Evolutionary conservation across 2,888 invertebrate genomes (phyloP).

Genomic region (Drosophila algonquin): DNA sequence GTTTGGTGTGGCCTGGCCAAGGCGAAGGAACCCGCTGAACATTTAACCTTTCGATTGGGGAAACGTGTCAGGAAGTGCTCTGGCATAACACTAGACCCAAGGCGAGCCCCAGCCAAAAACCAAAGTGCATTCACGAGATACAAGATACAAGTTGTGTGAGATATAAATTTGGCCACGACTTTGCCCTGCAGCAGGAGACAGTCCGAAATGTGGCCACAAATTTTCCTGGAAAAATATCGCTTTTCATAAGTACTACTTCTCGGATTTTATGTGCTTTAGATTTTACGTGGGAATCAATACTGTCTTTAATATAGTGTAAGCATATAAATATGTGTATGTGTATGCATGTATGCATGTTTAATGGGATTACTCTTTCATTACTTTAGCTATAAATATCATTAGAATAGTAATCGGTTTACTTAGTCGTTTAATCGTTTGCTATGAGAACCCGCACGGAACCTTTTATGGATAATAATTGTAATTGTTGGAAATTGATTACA

Average conservation of each 20-base stretch:
- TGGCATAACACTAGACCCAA: conserved; percentile 44
- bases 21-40: conserved; percentile 66
- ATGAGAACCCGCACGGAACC: too few species aligned
- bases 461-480: too few species aligned
- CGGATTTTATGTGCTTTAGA: conserved; percentile 11
- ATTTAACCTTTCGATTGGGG: conserved; percentile 66
- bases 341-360: background rate
- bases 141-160: conserved; percentile 17
- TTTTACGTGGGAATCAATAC: too few species aligned
- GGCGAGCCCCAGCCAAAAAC: conserved; percentile 30
- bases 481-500: too few species aligned
- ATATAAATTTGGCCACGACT: conserved; percentile 34
- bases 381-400: background rate
- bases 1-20: conserved; percentile 58
- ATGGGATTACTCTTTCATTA: background rate
- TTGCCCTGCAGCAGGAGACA: conserved; percentile 30
- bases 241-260: conserved; percentile 14
- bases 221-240: conserved; percentile 20
- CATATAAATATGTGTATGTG: too few species aligned
- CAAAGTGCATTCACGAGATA: conserved; percentile 17
- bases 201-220: conserved; percentile 26
- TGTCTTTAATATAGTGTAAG: too few species aligned
- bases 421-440: background rate
- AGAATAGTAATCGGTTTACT: background rate
- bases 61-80: conserved; percentile 69